These are phyloP conservation scores for Ammodytes marinus DNA, from an alignment of 2,113 vertebrate species.

Conservation along the genomic window DNA sequence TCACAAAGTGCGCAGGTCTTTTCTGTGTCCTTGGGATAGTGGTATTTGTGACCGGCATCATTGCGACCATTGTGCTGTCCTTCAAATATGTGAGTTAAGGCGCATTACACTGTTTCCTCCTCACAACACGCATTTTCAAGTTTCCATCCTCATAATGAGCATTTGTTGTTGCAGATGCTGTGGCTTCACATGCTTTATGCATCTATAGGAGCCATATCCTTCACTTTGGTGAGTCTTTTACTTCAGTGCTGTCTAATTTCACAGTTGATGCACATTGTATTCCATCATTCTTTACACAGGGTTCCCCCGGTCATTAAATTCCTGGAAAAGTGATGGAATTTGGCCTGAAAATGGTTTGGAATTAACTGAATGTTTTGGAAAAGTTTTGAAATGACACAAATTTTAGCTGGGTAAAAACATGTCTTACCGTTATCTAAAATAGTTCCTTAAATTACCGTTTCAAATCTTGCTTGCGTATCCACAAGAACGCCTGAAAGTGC, in stretches of 20 bases:
- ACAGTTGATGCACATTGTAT: neutral
- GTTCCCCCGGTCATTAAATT: too few species aligned
- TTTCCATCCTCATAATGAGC: neutral
- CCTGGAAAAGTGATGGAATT: too few species aligned
- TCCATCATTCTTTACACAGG: too few species aligned
- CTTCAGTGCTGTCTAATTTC: neutral
- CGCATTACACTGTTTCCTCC: neutral
- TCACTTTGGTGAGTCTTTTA: conserved; percentile 90
- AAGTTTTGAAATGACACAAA: too few species aligned
- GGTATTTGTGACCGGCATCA: conserved; percentile 91
- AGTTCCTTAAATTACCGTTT: too few species aligned
- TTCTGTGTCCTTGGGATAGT: conserved; percentile 95
- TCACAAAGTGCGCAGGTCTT: conserved; percentile 93
- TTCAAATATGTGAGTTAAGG: conserved; percentile 93
- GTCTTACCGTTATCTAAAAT: too few species aligned
- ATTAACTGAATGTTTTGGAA: too few species aligned
- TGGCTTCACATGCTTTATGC: conserved; percentile 99
- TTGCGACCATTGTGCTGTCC: conserved; percentile 91
- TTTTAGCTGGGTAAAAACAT: too few species aligned
- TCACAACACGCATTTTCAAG: neutral
- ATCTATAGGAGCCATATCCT: conserved; percentile 90
- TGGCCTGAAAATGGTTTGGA: too few species aligned
- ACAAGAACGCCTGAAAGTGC: too few species aligned
- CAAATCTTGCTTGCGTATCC: too few species aligned
- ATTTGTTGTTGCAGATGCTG: conserved; percentile 78